Base-by-base conservation (phyloP, 2,113 vertebrate genomes). In the Speoplatyrhinus poulsoni region DNA sequence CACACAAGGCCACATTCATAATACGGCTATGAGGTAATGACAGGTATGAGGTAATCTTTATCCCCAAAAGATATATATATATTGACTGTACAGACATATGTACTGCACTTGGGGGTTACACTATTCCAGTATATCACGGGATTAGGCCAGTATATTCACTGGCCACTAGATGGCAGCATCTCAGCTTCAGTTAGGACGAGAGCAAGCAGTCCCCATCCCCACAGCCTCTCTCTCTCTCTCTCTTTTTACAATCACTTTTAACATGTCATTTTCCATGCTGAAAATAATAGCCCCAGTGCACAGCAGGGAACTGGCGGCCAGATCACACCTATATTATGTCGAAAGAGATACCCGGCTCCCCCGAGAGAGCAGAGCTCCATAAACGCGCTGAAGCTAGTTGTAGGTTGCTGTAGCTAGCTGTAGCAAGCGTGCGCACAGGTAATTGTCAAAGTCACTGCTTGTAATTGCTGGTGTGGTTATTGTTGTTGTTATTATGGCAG, bases 141-240 rank as follows among this genome's bases (percentile, higher is more conserved):
- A 41, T 41, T 8, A 41, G 36, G 36, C 36, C 61, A 67, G 60
- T 63, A 32, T 47, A 47, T 8, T 1, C 16, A 1, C 76, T 3
- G 76, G 67, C 89, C 93, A 94, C 92, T 93, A 93, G 92, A 95
- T 94, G 93, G 93, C 93, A 93, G 92, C 91, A 95, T 91, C 48
- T 89, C 84, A 89, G 87, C 88, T 94, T 89, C 64, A 64, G 85
- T 85, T n/a, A 82, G 81, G 66, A 1, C 56, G 47, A 3, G 0
- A 7, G 8, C 16, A 17, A 8, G n/a, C 12, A 41, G 52, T 66
- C 67, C 19, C 47, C 58, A 3, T 57, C 61, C 10, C 62, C 15
- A 26, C 70, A 53, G 36, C 48, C 33, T 58, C 48, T 36, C 32
- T n/a, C 46, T 49, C n/a, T 47, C 49, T 41, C 19, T 10, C 55